phyloP scores from a whole-genome alignment of 2,888 invertebrate genomes.

The Lampropteryx suffumata region DNA sequence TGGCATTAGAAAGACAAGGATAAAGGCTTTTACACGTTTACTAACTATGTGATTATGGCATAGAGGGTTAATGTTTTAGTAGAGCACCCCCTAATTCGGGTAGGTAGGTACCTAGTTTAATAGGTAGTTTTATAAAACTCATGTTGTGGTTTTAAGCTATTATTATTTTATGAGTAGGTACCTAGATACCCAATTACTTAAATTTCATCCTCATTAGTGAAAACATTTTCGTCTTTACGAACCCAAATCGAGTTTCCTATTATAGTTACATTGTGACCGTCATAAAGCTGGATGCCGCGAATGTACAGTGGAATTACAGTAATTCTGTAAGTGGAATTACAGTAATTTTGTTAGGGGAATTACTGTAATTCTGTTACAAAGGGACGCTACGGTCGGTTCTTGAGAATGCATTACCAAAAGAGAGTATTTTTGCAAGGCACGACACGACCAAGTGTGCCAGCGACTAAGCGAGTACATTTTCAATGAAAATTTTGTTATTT shows the following conservation, averaged over 20 bases:
- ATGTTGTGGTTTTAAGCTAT: background rate
- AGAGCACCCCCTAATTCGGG: too few species aligned
- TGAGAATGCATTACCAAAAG: constrained; percentile 52
- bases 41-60: too few species aligned
- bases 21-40: too few species aligned
- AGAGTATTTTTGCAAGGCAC: too few species aligned
- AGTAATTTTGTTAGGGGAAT: constrained; percentile 30
- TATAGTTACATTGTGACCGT: constrained; percentile 16
- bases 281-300: constrained; percentile 20
- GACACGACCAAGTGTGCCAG: too few species aligned
- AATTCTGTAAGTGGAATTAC: constrained; percentile 30
- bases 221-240: constrained; percentile 10
- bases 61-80: too few species aligned
- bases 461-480: too few species aligned
- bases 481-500: too few species aligned
- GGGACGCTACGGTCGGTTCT: constrained; percentile 35
- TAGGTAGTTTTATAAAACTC: too few species aligned
- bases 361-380: constrained; percentile 34
- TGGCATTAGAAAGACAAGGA: too few species aligned
- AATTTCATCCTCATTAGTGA: constrained; percentile 8
- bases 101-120: too few species aligned
- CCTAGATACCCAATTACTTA: background rate
- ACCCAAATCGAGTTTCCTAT: constrained; percentile 4
- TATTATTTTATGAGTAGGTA: background rate
- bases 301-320: constrained; percentile 25